These are phyloP conservation scores for Meriones psammophilus DNA, from an alignment of 2,797 vertebrate genomes.

Conservation along the genomic window DNA sequence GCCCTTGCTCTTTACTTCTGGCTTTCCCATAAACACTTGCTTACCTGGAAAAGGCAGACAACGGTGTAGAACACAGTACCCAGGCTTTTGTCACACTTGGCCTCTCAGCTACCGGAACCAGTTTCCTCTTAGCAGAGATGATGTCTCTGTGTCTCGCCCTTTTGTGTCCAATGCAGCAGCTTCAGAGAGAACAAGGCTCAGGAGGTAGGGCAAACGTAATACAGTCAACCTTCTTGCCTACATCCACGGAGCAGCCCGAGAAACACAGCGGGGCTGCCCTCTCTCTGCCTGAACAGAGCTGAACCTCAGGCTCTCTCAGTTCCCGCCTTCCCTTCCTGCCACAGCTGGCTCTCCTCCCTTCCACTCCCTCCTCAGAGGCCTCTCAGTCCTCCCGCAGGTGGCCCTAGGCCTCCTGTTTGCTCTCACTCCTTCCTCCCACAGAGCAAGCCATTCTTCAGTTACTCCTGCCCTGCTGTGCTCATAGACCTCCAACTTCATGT, in stretches of 20 bases:
- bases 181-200: not conserved
- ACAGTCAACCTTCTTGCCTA: constrained; percentile 62
- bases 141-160: constrained; percentile 30
- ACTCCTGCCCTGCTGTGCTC: not conserved
- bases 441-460: not conserved
- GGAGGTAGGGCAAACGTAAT: constrained; percentile 51
- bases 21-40: not conserved
- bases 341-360: not conserved
- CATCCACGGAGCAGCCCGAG: constrained; percentile 65
- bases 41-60: constrained; percentile 61
- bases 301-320: not conserved
- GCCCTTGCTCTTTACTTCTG: not conserved
- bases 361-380: not conserved
- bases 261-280: constrained; percentile 56
- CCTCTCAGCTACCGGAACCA: not conserved
- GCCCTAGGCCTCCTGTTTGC: not conserved
- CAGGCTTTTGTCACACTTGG: not conserved
- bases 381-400: constrained; percentile 45
- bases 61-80: not conserved
- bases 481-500: not conserved
- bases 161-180: constrained; percentile 61
- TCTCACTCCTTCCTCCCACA: not conserved
- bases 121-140: not conserved
- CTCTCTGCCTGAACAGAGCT: constrained; percentile 16
- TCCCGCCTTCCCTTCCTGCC: constrained; percentile 31